Evolutionary conservation across 2,888 invertebrate genomes (phyloP).

Genomic region (Temnothorax rugatulus): DNA sequence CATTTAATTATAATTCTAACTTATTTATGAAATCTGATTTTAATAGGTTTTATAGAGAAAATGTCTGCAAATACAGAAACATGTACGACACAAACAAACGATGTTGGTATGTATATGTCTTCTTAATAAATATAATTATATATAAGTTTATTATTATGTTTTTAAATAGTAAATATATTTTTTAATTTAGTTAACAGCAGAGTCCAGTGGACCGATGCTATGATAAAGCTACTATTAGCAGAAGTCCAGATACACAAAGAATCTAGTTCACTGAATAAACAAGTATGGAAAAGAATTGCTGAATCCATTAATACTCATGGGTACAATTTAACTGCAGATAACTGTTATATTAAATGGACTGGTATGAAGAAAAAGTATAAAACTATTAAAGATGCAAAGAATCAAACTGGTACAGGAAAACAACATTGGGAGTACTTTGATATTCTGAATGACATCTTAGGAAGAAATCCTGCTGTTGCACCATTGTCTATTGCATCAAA

Average conservation of each 20-base stretch:
- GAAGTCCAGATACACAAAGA: neutral
- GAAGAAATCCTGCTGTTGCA: neutral
- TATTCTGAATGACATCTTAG: conserved; percentile 10
- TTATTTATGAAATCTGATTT: neutral
- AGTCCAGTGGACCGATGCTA: conserved; percentile 10
- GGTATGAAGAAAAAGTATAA: conserved; percentile 31
- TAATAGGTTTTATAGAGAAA: no score
- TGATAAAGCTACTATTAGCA: neutral
- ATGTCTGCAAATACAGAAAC: neutral
- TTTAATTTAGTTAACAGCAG: conserved; percentile 7
- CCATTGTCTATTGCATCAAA: conserved; percentile 4
- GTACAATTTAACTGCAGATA: conserved; percentile 8
- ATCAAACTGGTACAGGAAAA: neutral
- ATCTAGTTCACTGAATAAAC: neutral
- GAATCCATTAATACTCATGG: neutral
- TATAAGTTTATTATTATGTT: no score
- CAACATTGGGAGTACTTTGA: conserved; percentile 11
- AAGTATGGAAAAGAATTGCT: conserved; percentile 4
- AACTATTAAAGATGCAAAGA: conserved; percentile 7
- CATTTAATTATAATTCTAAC: neutral
- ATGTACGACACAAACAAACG: no score
- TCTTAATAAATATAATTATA: no score
- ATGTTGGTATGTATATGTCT: no score
- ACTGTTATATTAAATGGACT: conserved; percentile 17
- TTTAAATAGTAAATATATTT: no score